Conservation (phyloP, 1,140 invertebrate species). For the Drosophila pectinifera region DNA sequence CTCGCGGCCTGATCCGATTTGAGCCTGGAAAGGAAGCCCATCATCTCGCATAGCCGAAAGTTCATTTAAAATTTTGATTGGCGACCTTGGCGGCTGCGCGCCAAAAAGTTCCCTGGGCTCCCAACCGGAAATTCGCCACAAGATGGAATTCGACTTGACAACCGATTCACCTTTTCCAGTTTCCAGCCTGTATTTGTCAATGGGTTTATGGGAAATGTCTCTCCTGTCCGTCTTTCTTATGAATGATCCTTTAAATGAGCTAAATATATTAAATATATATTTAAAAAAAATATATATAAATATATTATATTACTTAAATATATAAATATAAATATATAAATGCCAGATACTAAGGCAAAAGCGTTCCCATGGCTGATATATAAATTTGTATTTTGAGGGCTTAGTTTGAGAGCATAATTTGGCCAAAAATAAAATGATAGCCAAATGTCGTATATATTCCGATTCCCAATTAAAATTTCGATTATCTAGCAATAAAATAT, state of each 20-base stretch:
- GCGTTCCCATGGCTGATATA: too few species aligned
- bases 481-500: too few species aligned
- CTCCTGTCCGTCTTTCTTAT: neutral
- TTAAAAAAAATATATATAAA: too few species aligned
- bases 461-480: too few species aligned
- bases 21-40: conserved; percentile 22
- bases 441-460: too few species aligned
- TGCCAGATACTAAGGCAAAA: too few species aligned
- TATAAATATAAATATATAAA: too few species aligned
- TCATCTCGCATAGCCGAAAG: conserved; percentile 55
- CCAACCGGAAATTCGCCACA: conserved; percentile 24
- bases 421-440: too few species aligned
- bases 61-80: conserved; percentile 77
- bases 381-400: too few species aligned
- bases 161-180: neutral
- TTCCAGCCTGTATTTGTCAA: conserved; percentile 6
- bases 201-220: conserved; percentile 1
- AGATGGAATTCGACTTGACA: conserved; percentile 19
- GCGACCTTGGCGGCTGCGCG: conserved; percentile 56
- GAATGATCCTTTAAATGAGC: neutral
- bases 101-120: conserved; percentile 40
- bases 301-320: too few species aligned
- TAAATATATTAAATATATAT: too few species aligned
- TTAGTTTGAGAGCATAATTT: too few species aligned
- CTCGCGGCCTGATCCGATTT: conserved; percentile 17